phyloP scores from a whole-genome alignment of 2,113 vertebrate genomes.

The Condylura cristata region DNA sequence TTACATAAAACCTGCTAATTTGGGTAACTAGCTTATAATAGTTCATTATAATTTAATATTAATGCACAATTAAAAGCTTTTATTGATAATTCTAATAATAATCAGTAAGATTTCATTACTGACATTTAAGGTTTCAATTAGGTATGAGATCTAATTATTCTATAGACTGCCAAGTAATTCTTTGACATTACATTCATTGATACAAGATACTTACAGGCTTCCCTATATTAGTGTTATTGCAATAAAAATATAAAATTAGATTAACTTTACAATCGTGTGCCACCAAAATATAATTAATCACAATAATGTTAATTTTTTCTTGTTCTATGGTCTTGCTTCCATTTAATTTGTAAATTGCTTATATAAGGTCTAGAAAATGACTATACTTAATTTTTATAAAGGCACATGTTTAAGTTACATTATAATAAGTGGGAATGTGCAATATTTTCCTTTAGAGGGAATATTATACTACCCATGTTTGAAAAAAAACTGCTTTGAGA shows the following conservation, averaged over 20 bases:
- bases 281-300: not conserved
- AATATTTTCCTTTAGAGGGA: not conserved
- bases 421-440: not conserved
- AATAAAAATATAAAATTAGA: constrained; percentile 23
- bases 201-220: not conserved
- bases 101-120: not conserved
- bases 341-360: constrained; percentile 32
- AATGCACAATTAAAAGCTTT: not conserved
- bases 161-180: not conserved
- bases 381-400: not conserved
- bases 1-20: not conserved
- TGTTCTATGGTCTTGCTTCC: not conserved
- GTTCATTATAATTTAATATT: not conserved
- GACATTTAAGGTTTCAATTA: not conserved
- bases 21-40: not conserved
- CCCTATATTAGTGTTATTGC: not conserved
- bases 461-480: too few relatives aligned
- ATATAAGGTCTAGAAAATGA: not conserved
- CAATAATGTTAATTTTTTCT: constrained; percentile 13
- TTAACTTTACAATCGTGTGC: not conserved
- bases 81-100: not conserved
- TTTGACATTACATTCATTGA: constrained; percentile 8
- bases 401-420: not conserved
- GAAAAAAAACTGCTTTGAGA: not conserved
- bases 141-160: not conserved